Evolutionary conservation across 1,140 invertebrate species (phyloP).

Genomic region (Hirudo medicinalis): DNA sequence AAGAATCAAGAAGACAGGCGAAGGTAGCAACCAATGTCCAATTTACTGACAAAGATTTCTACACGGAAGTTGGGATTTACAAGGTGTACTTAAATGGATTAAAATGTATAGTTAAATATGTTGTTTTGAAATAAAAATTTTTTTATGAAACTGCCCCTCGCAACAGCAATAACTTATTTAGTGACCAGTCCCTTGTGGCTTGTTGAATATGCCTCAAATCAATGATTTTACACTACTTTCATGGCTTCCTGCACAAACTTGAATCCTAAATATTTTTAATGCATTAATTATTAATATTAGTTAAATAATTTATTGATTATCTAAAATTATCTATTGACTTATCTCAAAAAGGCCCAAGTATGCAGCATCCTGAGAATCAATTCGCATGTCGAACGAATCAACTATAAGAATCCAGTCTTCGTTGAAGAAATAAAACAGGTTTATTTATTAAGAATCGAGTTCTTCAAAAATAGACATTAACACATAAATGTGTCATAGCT

Average conservation of each 20-base stretch:
- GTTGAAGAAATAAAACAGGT: conserved; percentile 7
- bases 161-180: too few relatives aligned
- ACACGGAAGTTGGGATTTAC: conserved; percentile 8
- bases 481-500: too few relatives aligned
- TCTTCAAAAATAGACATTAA: too few relatives aligned
- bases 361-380: neutral
- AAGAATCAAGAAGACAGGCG: conserved; percentile 1
- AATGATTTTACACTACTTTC: neutral
- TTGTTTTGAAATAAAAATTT: too few relatives aligned
- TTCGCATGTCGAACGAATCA: conserved; percentile 2
- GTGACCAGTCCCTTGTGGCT: too few relatives aligned
- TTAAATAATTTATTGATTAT: too few relatives aligned
- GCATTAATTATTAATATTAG: neutral
- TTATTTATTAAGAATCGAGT: neutral
- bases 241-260: neutral
- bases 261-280: neutral
- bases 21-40: neutral
- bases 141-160: too few relatives aligned
- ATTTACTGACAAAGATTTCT: neutral
- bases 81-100: neutral
- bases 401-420: neutral
- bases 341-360: conserved; percentile 3
- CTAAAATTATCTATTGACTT: too few relatives aligned
- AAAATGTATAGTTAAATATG: too few relatives aligned
- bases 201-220: neutral